Base-by-base conservation (phyloP, 2,888 invertebrate species). In the Dexiosoma caninum region DNA sequence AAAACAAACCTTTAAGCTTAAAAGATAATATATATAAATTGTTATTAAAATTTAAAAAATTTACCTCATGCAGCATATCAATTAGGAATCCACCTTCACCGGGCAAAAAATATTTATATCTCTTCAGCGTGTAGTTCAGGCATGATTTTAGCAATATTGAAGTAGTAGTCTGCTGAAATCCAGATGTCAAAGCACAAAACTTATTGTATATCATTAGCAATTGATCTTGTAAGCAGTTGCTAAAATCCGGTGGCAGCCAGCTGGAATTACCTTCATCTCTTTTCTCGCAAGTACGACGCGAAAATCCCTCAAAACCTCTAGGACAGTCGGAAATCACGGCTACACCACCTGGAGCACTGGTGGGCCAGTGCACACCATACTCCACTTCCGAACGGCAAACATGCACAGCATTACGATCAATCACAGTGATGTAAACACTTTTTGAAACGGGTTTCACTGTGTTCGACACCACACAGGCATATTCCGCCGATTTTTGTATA, bases 241-340 rank as follows among this genome's bases (percentile, higher is more conserved):
- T 94, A 87, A 95, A 96, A 88, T 96, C 95, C 0, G 96, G 94
- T 51, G 92, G 89, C 84, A 93, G 92, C 96, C 96, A 96, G 82
- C 93, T 93, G 0, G 95, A 94, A 21, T 92, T 93, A 37, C 92
- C 93, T 14, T 92, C 91, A 84, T 93, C 93, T 37, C 91, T 91
- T 85, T 94, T 91, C 44, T 91, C 91, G 85, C 94, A 94, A 35
- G 92, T 90, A 53, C 94, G 89, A 1, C 89, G 88, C 5, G 92
- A 92, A 37, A 90, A 89, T 0, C 92, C 92, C 57, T 89, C 91
- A 74, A 92, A 92, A 2, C 92, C 92, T 2, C 90, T 90, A 0
- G 94, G 94, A 85, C 94, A 94, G 74, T 92, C 92, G 85, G 93
- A 85, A 85, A 95, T 87, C 9, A 94, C 94, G 74, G 93, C 93